These are phyloP conservation scores for Nomada ferruginata DNA, from an alignment of 2,888 invertebrate species.

Conservation along the genomic window DNA sequence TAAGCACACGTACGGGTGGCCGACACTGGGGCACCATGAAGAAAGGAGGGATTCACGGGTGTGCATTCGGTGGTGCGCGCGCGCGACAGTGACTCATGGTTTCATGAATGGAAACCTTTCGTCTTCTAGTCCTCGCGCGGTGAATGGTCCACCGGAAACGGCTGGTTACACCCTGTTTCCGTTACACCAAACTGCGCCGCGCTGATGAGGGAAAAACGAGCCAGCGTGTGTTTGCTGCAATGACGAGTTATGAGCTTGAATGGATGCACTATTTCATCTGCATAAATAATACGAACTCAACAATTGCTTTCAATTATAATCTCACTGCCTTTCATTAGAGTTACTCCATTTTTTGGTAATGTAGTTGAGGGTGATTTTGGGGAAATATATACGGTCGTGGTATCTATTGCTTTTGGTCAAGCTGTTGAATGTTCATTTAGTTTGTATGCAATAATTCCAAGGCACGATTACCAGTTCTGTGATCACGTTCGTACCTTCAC, in stretches of 20 bases:
- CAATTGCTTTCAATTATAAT: neutral
- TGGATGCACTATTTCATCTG: no score
- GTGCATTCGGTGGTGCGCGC: conserved; percentile 50
- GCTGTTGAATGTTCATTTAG: no score
- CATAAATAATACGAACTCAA: neutral
- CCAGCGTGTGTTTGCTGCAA: conserved; percentile 11
- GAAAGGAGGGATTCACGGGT: conserved; percentile 56
- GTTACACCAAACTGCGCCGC: conserved; percentile 75
- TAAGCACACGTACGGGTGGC: conserved; percentile 38
- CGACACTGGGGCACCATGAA: conserved; percentile 57
- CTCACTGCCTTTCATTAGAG: no score
- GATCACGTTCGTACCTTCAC: no score
- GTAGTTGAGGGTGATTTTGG: no score
- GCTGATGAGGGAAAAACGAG: conserved; percentile 43
- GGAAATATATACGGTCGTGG: no score
- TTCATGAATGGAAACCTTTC: conserved; percentile 81
- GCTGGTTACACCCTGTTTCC: conserved; percentile 82
- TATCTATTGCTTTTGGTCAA: no score
- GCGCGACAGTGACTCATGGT: conserved; percentile 76
- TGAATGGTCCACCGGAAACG: conserved; percentile 82
- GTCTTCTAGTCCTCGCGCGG: conserved; percentile 73
- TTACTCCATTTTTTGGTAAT: no score
- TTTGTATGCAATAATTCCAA: no score
- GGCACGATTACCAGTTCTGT: no score
- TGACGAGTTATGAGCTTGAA: neutral